phyloP scores from a whole-genome alignment of 2,113 vertebrate species.

The Mobula hypostoma region DNA sequence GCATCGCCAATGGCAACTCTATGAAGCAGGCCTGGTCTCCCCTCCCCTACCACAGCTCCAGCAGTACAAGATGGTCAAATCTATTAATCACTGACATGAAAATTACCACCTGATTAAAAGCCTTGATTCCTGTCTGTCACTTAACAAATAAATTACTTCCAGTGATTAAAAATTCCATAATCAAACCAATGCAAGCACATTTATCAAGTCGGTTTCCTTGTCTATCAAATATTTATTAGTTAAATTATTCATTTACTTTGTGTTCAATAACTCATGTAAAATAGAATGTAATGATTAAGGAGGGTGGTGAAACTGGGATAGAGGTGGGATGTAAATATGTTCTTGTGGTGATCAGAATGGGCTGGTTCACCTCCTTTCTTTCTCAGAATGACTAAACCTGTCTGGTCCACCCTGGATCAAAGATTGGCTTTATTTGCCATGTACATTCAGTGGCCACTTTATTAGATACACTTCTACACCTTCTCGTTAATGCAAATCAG shows the following conservation, averaged over 20 bases:
- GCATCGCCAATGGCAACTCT: no score
- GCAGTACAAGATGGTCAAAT: not conserved
- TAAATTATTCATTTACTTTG: conserved; percentile 1
- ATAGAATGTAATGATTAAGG: not conserved
- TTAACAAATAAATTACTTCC: conserved; percentile 9
- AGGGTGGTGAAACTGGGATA: not conserved
- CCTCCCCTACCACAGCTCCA: no score
- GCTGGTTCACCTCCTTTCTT: not conserved
- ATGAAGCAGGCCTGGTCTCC: no score
- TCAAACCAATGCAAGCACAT: not conserved
- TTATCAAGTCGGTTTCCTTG: conserved; percentile 4
- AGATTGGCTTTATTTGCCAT: no score
- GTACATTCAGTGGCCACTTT: no score
- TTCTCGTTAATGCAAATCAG: no score
- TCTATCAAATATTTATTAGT: conserved; percentile 24
- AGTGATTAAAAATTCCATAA: not conserved
- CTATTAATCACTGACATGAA: not conserved
- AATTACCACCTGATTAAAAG: not conserved
- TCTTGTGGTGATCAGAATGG: no score
- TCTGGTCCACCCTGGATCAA: not conserved
- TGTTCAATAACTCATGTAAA: not conserved
- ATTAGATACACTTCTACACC: no score
- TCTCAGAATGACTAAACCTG: not conserved
- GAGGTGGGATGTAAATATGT: no score
- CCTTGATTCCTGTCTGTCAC: not conserved